Percentiles rank a stretch among this genome's conserved stretches.
phyloP scores from a whole-genome alignment of 2,888 invertebrate genomes.

The Dilophus febrilis region DNA sequence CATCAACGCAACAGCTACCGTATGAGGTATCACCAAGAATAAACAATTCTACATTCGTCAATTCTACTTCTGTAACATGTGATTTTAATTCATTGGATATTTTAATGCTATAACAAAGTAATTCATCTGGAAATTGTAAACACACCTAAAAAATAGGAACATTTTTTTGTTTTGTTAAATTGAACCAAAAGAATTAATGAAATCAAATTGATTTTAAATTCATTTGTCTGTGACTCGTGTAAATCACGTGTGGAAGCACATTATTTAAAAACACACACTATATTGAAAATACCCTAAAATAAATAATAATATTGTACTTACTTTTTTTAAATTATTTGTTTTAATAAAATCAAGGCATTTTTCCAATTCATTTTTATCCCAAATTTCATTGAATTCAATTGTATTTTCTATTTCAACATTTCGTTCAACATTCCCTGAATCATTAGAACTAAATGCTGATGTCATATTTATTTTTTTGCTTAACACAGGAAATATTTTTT shows the following conservation, averaged over 20 bases:
- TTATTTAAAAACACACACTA: too few relatives aligned
- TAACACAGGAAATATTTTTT: too few relatives aligned
- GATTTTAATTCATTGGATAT: slow-evolving; percentile 42
- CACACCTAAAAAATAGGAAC: slow-evolving; percentile 47
- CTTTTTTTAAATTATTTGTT: background rate
- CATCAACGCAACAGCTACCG: slow-evolving; percentile 48
- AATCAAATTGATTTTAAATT: too few relatives aligned
- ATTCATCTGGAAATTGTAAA: slow-evolving; percentile 78
- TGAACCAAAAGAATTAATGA: too few relatives aligned
- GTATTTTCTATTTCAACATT: too few relatives aligned
- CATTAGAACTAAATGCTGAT: too few relatives aligned
- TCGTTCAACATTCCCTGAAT: too few relatives aligned
- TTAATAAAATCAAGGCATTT: background rate
- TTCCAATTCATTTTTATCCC: background rate
- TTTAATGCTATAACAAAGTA: slow-evolving; percentile 48
- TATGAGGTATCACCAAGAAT: slow-evolving; percentile 84
- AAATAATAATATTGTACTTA: background rate
- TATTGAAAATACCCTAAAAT: background rate
- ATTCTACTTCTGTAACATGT: slow-evolving; percentile 30
- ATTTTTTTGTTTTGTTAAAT: background rate
- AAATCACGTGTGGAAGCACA: too few relatives aligned
- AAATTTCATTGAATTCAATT: background rate
- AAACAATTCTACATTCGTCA: slow-evolving; percentile 47
- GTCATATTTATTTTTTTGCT: too few relatives aligned
- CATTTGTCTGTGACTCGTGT: too few relatives aligned